These are phyloP conservation scores for Exephanes ischioxanthus DNA, from an alignment of 2,888 invertebrate species.

Conservation along the genomic window DNA sequence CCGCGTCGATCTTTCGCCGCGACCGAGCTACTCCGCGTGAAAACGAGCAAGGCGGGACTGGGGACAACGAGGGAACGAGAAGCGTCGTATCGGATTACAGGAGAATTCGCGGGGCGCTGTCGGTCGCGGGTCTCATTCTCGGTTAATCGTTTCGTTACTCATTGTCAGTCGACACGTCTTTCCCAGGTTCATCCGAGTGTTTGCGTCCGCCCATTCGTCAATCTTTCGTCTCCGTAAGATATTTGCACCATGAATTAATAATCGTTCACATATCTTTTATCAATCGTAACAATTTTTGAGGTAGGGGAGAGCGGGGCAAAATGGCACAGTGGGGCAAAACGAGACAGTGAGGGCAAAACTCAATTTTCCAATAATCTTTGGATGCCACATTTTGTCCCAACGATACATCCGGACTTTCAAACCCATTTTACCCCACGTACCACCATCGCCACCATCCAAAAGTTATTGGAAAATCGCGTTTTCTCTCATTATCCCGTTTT, in stretches of 20 bases:
- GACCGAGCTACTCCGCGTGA: slow-evolving; percentile 7
- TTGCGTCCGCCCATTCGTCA: neutral
- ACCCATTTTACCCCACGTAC: too few species aligned
- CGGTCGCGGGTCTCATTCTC: slow-evolving; percentile 3
- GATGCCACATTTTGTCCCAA: too few species aligned
- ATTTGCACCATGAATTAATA: neutral
- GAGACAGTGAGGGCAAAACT: too few species aligned
- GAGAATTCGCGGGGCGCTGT: slow-evolving; percentile 22
- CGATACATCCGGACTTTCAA: too few species aligned
- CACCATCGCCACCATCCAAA: too few species aligned
- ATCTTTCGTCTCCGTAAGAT: neutral
- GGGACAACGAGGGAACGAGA: slow-evolving; percentile 33
- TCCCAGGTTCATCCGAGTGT: neutral
- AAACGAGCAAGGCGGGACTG: slow-evolving; percentile 20
- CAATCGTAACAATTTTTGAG: neutral
- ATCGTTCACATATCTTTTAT: neutral
- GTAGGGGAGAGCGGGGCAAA: too few species aligned
- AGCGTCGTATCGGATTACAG: slow-evolving; percentile 51
- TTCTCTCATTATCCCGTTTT: too few species aligned
- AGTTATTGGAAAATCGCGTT: too few species aligned
- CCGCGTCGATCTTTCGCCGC: slow-evolving; percentile 46
- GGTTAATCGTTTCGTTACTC: slow-evolving; percentile 8
- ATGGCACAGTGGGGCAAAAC: too few species aligned
- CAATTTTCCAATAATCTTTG: too few species aligned
- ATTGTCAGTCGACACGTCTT: neutral